Percentiles rank a stretch among this genome's conserved stretches.
phyloP scores from a whole-genome alignment of 2,113 vertebrate genomes.

The Heterotilapia buettikoferi region DNA sequence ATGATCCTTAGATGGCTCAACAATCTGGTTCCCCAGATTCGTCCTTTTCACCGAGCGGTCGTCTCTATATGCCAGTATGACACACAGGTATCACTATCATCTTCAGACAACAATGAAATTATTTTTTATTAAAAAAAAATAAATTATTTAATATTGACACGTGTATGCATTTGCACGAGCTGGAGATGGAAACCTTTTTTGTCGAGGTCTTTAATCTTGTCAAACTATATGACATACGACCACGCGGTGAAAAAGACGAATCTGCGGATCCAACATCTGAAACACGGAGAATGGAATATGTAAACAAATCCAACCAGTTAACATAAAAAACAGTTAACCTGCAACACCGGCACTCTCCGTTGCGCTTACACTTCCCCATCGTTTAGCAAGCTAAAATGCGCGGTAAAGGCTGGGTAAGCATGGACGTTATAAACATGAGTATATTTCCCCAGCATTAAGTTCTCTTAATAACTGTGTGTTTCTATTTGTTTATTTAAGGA shows the following conservation, averaged over 20 bases:
- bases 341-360: background rate
- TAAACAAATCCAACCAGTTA: background rate
- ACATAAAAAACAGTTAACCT: background rate
- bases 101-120: background rate
- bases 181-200: background rate
- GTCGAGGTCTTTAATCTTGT: background rate
- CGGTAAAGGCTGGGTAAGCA: background rate
- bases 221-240: background rate
- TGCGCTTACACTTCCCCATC: background rate
- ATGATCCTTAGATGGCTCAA: background rate
- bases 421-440: background rate
- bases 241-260: background rate
- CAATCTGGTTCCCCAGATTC: background rate
- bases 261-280: background rate
- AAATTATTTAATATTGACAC: background rate
- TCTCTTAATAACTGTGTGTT: background rate
- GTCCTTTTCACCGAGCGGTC: background rate
- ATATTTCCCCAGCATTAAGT: background rate
- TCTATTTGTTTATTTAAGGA: background rate
- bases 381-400: background rate
- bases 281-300: background rate
- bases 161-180: background rate
- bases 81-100: background rate
- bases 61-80: background rate
- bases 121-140: background rate